Conservation (phyloP, 2,113 vertebrate species). For the Oenanthe melanoleuca region DNA sequence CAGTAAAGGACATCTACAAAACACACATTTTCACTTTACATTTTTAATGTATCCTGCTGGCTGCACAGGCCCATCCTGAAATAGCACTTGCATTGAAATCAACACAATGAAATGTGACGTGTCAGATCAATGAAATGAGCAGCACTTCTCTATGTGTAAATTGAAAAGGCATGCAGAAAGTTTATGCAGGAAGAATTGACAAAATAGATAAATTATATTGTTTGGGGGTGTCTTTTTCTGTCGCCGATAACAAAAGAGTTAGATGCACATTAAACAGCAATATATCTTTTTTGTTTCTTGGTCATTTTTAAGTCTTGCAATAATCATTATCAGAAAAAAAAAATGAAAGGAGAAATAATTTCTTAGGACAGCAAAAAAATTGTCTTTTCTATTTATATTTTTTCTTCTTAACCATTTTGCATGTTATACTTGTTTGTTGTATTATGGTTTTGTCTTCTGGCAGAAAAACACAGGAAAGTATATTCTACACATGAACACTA, state of each 20-base stretch:
- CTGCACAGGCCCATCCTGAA: not conserved
- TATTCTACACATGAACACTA: not conserved
- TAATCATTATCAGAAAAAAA: not conserved
- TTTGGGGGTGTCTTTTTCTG: not conserved
- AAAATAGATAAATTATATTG: conserved; percentile 17
- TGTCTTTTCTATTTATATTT: not conserved
- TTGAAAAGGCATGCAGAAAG: not conserved
- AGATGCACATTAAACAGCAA: not conserved
- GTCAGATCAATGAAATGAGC: conserved; percentile 44
- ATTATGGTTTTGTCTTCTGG: not conserved
- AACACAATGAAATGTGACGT: conserved; percentile 45
- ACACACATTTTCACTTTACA: not conserved
- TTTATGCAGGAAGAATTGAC: not conserved
- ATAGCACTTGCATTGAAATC: conserved; percentile 38
- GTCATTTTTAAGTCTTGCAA: not conserved
- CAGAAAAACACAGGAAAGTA: not conserved
- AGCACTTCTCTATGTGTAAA: not conserved
- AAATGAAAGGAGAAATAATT: not conserved
- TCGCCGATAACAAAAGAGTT: not conserved
- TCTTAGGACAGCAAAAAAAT: not conserved
- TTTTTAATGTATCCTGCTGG: conserved; percentile 34
- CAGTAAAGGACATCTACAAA: not conserved
- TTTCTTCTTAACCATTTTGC: not conserved
- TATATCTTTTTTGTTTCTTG: not conserved
- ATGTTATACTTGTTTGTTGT: not conserved